Base-by-base conservation (phyloP, 2,797 vertebrate genomes). In the Carcharodon carcharias region DNA sequence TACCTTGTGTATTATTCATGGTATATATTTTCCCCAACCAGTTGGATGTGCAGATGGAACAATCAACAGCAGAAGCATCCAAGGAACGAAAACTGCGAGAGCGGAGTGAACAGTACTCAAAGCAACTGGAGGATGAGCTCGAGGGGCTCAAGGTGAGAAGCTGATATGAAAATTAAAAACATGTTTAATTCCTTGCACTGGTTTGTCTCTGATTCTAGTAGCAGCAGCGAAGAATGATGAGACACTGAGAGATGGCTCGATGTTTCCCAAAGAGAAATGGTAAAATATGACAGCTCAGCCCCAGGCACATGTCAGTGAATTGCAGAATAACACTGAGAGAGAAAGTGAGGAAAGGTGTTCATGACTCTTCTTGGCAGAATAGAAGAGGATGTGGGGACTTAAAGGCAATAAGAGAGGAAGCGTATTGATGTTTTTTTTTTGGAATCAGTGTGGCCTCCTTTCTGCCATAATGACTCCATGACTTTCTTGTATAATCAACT, bases 51-150 rank as follows among this genome's bases (percentile, higher is more conserved):
- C 98, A 98, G 97, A 97, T 97, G 26, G 99, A 99, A 98, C 98
- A 99, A 95, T 98, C 98, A 97, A 96, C 97, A 40, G 98, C 98
- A 21, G 99, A 99, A 97, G 98, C 98, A 96, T 99, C 99, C 96
- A 99, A 99, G 97, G 99, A 99, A 98, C 98, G 98, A 97, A 99
- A 99, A 97, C 97, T 99, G 96, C 98, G 98, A 96, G 99, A 99
- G 97, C 98, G 98, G 80, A 99, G 98, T 1, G 99, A 99, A 96
- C 99, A 99, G 97, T 99, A 99, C 96, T 98, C 98, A 97, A 98
- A 98, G 96, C 99, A 99, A 97, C 98, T 99, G 97, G 99, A 99
- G 97, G 99, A 98, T 95, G 99, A 99, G 97, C 97, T 99, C 97
- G 99, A 99, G 96, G 98, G 98, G 63, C 98, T 99, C 89, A 99